Base-by-base conservation (phyloP, 2,888 invertebrate genomes). In the Tenthredo mesomela region DNA sequence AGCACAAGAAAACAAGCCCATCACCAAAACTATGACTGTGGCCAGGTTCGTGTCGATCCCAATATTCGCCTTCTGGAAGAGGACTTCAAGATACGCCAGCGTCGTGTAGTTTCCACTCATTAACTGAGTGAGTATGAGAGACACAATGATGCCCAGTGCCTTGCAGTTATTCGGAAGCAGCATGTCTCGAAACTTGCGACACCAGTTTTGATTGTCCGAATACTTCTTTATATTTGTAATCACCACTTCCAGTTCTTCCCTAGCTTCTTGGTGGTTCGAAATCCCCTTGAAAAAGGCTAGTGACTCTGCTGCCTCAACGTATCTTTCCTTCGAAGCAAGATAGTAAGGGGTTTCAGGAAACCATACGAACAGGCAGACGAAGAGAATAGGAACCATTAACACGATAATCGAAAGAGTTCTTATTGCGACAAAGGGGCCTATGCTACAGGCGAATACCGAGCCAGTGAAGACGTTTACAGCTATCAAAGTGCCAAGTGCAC, bases 11-110 rank as follows among this genome's bases (percentile, higher is more conserved):
- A 92, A 80, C 0, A 94, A 89, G 47, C 94, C 95, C 29, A 94
- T 94, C 0, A 92, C 91, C 0, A 94, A 92, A 1, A 95, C 93
- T n/a, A 94, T 88, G 12, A 95, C 94, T 1, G 94, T 93, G 1
- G 94, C 94, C 2, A 89, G 47, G 75, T 93, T 90, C 10, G 93
- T 87, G 43, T 91, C 88, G 0, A 93, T 90, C 0, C 90, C 90
- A 1, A 91, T 89, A 2, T 89, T 88, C 0, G 91, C 88, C 0
- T 88, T 87, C 0, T 86, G 84, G 75, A 93, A 92, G 0, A 93
- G 84, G 0, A 87, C 88, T 15, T 91, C 89, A 6, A 93, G 86
- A 70, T 92, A 93, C 82, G 93, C 92, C 90, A 92, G 92, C 0
- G 92, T 93, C 40, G 90, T 91, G 85, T 92, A 93, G 70, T 90